Evolutionary conservation across 2,888 invertebrate genomes (phyloP).

Genomic region (Brachyptera risi): DNA sequence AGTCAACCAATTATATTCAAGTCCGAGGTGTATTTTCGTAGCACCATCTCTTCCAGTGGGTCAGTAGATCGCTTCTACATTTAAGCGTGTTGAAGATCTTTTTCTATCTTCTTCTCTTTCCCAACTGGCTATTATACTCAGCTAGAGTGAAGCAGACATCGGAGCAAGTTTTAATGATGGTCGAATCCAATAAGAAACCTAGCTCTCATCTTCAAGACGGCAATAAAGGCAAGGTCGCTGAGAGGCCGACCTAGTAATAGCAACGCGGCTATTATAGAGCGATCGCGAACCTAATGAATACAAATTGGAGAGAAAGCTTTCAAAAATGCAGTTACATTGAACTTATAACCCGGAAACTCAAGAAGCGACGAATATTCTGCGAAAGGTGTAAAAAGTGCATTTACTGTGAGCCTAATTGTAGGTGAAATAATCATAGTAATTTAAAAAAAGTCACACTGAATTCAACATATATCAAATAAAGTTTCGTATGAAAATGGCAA

Average conservation of each 20-base stretch:
- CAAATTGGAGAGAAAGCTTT: constrained; percentile 15
- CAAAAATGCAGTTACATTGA: constrained; percentile 15
- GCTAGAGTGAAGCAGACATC: no score
- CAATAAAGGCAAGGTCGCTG: constrained; percentile 6
- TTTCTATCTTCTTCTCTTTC: no score
- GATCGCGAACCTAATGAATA: constrained; percentile 10
- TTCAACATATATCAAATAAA: no score
- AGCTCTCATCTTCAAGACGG: no score
- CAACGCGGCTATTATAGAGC: neutral
- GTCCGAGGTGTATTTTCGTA: neutral
- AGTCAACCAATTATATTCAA: neutral
- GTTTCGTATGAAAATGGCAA: no score
- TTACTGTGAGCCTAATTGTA: neutral
- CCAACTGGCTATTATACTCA: no score
- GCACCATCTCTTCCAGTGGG: constrained; percentile 5
- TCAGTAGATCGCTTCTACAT: constrained; percentile 1
- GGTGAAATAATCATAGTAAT: neutral
- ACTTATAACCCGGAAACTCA: constrained; percentile 8
- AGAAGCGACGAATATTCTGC: neutral
- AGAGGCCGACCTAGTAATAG: neutral
- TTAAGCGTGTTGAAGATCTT: no score
- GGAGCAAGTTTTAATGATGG: no score
- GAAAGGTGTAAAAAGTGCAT: no score
- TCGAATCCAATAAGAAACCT: no score
- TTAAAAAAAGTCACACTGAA: no score